phyloP scores from a whole-genome alignment of 2,113 vertebrate genomes.

The Neodontobutis hainanensis region DNA sequence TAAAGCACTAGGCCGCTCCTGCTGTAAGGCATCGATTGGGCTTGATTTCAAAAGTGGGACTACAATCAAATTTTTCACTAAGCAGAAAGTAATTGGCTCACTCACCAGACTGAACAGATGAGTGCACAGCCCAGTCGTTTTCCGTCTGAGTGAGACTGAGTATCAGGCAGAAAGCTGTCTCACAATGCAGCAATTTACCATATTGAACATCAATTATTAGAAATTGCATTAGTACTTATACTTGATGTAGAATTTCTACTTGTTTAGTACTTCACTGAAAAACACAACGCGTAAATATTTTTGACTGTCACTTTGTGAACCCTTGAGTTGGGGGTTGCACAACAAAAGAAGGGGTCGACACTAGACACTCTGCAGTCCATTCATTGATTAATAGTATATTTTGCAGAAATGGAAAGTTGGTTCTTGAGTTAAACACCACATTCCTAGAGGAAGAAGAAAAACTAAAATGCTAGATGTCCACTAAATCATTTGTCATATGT shows the following conservation, averaged over 20 bases:
- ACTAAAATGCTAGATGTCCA: too few relatives aligned
- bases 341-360: too few relatives aligned
- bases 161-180: constrained; percentile 6
- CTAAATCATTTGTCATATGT: too few relatives aligned
- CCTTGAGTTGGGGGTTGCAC: too few relatives aligned
- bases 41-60: constrained; percentile 37
- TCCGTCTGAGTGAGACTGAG: constrained; percentile 9
- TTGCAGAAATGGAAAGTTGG: too few relatives aligned
- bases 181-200: background rate
- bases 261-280: background rate
- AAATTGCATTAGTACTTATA: background rate
- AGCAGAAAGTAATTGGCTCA: constrained; percentile 48
- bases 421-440: too few relatives aligned
- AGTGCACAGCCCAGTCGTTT: constrained; percentile 14
- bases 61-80: constrained; percentile 41
- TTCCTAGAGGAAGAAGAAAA: too few relatives aligned
- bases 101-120: constrained; percentile 10
- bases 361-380: too few relatives aligned
- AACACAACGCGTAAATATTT: background rate
- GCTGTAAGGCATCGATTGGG: constrained; percentile 21
- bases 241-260: background rate
- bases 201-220: background rate
- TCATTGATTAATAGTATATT: too few relatives aligned
- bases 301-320: too few relatives aligned
- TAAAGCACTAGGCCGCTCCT: constrained; percentile 18